Base-by-base conservation (phyloP, 1,140 invertebrate genomes). In the Protaetia brevitarsis region DNA sequence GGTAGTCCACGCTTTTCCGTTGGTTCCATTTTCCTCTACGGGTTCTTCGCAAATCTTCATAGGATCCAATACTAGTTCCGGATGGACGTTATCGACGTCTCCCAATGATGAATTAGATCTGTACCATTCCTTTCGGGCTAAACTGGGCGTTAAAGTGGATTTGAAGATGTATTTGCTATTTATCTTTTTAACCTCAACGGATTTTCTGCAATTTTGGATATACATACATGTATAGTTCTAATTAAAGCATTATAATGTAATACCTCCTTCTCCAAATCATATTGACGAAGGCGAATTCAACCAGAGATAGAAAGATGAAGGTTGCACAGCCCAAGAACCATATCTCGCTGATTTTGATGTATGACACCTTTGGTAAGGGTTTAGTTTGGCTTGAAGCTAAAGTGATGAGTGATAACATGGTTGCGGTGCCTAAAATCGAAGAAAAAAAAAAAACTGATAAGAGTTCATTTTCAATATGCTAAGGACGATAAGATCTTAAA, bases 271-370 rank as follows among this genome's bases (percentile, higher is more conserved):
- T 82, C 85, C 91, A 94, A 74, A 94, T 93, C 0, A 89, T 93
- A 75, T 94, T 95, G 3, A 94, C 92, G 69, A 93, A 91, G 10
- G 92, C 92, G 75, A 94, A 95, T 71, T 95, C 92, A 1, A 94
- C 87, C 75, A 95, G 84, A 3, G 91, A 91, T 11, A 89, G 87
- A 75, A 94, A 94, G 36, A 94, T 89, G 72, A 94, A 93, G 63
- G 87, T 86, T 0, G 88, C 91, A 73, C 92, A 94, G 0, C 89
- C 90, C 13, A 94, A 79, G 73, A 93, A 93, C 91, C 93, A 94
- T 58, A 94, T 89, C 78, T 95, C 92, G 65, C 92, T 91, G 0
- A 92, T 91, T 80, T 94, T 93, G 13, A 95, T 91, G 69, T 95
- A 95, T 11, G 92, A 94, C 0, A 94, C 91, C 77, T 94, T 94